These are phyloP conservation scores for Centropyge bicolor DNA, from an alignment of 2,797 vertebrate species.

Conservation along the genomic window DNA sequence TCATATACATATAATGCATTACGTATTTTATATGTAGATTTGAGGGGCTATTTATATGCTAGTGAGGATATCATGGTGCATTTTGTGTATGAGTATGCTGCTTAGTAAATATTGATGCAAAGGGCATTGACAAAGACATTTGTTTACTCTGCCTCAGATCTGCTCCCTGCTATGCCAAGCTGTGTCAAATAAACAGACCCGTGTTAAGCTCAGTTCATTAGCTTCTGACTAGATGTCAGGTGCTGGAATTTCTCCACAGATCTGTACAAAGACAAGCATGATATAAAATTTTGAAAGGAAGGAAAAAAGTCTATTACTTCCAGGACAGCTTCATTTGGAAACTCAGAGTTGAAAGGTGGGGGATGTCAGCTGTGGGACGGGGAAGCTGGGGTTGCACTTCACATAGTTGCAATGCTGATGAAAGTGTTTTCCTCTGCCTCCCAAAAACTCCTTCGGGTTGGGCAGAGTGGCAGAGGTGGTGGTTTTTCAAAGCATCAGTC, in stretches of 20 bases:
- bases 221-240: not conserved
- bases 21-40: not conserved
- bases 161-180: not conserved
- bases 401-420: slow-evolving; percentile 38
- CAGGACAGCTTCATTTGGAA: slow-evolving; percentile 1
- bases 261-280: no score
- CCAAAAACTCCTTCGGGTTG: slow-evolving; percentile 32
- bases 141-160: not conserved
- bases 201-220: not conserved
- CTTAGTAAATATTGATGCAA: not conserved
- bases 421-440: slow-evolving; percentile 52
- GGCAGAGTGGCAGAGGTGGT: slow-evolving; percentile 42
- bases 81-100: not conserved
- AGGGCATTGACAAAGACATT: not conserved
- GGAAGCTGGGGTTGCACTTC: slow-evolving; percentile 2
- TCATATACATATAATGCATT: not conserved
- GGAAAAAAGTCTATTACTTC: not conserved
- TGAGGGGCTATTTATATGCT: not conserved
- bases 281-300: not conserved
- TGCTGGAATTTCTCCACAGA: not conserved
- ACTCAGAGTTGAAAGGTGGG: slow-evolving; percentile 9
- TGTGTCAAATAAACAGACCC: slow-evolving; percentile 4
- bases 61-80: not conserved
- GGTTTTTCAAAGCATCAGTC: slow-evolving; percentile 73
- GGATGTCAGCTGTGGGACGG: not conserved